Evolutionary conservation across 2,113 vertebrate genomes (phyloP).

Genomic region (Mus spicilegus): DNA sequence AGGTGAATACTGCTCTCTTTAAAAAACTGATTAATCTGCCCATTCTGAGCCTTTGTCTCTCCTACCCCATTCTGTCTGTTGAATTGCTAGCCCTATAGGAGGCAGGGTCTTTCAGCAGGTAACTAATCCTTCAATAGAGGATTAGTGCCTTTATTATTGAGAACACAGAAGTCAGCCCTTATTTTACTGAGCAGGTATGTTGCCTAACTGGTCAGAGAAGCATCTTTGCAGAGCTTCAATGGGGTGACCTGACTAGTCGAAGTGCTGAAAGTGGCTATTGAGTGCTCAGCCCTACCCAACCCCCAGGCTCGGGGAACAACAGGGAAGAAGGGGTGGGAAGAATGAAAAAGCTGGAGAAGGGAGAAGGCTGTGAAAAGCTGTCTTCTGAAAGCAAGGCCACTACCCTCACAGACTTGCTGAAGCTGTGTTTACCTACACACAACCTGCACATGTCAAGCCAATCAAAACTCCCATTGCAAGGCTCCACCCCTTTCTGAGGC

Average conservation of each 20-base stretch:
- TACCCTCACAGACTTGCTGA: not conserved
- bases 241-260: not conserved
- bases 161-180: not conserved
- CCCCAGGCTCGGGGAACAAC: not conserved
- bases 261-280: not conserved
- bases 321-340: not conserved
- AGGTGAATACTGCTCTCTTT: slow-evolving; percentile 21
- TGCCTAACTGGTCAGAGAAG: not conserved
- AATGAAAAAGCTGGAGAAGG: not conserved
- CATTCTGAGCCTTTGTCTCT: not conserved
- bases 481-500: no score
- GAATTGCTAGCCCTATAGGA: not conserved
- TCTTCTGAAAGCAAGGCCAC: not conserved
- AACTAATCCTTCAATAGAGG: not conserved
- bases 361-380: not conserved
- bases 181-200: not conserved
- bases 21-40: not conserved
- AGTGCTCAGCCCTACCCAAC: not conserved
- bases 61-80: not conserved
- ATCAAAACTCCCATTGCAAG: not conserved
- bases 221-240: not conserved
- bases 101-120: not conserved
- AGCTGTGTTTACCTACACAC: not conserved
- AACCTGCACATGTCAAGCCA: not conserved
- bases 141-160: not conserved